Evolutionary conservation across 2,888 invertebrate species (phyloP).

Genomic region (Drosophila acutilabella): DNA sequence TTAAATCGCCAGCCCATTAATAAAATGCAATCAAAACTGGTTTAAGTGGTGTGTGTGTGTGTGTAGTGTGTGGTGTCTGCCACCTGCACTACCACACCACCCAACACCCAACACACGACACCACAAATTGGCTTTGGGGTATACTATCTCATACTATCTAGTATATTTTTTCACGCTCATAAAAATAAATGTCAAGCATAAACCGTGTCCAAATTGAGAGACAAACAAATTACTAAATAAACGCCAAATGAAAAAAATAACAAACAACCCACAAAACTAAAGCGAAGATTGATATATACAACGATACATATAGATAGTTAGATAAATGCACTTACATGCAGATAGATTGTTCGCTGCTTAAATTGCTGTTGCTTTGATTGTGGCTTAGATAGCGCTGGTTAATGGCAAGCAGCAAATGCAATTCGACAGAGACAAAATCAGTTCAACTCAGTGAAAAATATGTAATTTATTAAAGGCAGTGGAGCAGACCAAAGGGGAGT

Average conservation of each 20-base stretch:
- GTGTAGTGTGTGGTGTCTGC: constrained; percentile 15
- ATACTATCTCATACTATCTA: constrained; percentile 17
- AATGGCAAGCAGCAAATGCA: constrained; percentile 3
- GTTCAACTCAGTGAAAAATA: constrained; percentile 1
- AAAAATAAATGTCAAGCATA: constrained; percentile 80
- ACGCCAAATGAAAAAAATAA: constrained; percentile 52
- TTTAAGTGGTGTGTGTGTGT: constrained; percentile 47
- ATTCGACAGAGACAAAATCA: constrained; percentile 16
- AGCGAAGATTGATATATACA: constrained; percentile 15
- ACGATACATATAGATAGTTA: constrained; percentile 3
- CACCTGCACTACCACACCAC: constrained; percentile 39
- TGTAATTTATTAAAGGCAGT: neutral
- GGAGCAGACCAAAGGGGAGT: neutral
- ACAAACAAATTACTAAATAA: constrained; percentile 78
- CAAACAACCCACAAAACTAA: constrained; percentile 16
- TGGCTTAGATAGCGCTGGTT: neutral
- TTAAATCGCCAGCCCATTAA: constrained; percentile 63
- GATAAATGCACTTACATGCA: constrained; percentile 6
- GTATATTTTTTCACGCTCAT: constrained; percentile 76
- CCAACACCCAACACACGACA: neutral
- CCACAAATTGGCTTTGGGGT: constrained; percentile 15
- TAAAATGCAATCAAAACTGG: constrained; percentile 74
- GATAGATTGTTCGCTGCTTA: constrained; percentile 4
- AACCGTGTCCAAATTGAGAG: constrained; percentile 73
- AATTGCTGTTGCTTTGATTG: constrained; percentile 13